A percentile compares a stretch with the other conserved stretches of the same genome.
These are phyloP conservation scores for Lonchura striata DNA, from an alignment of 2,113 vertebrate genomes.

Conservation along the genomic window DNA sequence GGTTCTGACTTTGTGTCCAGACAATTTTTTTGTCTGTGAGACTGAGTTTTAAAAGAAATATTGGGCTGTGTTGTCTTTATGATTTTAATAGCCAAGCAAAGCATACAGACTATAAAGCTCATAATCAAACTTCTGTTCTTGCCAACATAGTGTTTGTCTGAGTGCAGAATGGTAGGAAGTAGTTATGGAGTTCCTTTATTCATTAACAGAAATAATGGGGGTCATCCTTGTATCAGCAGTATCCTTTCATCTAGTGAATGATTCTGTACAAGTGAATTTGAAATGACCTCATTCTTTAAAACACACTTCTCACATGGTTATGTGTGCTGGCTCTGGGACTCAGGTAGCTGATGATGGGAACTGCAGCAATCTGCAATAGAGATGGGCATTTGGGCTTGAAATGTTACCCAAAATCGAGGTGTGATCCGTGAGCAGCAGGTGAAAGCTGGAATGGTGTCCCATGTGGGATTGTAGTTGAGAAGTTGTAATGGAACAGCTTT, in stretches of 20 bases:
- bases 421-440: neutral
- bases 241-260: neutral
- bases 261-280: neutral
- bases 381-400: neutral
- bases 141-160: neutral
- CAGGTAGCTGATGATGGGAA: neutral
- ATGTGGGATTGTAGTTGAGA: neutral
- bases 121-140: neutral
- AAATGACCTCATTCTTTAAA: neutral
- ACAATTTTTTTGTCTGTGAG: neutral
- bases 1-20: neutral
- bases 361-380: neutral
- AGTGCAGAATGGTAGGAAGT: neutral
- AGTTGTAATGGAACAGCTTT: neutral
- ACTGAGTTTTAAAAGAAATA: neutral
- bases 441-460: neutral
- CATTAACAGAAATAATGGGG: constrained; percentile 25
- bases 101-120: neutral
- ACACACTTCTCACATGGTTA: neutral
- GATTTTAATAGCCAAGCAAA: neutral
- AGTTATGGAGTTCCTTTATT: neutral
- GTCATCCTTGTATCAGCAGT: neutral
- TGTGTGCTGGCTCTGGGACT: neutral
- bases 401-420: neutral
- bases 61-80: neutral